A percentile compares a stretch with the other conserved stretches of the same genome.
Evolutionary conservation across 2,113 vertebrate species (phyloP).

Genomic region (Pardalotus punctatus): DNA sequence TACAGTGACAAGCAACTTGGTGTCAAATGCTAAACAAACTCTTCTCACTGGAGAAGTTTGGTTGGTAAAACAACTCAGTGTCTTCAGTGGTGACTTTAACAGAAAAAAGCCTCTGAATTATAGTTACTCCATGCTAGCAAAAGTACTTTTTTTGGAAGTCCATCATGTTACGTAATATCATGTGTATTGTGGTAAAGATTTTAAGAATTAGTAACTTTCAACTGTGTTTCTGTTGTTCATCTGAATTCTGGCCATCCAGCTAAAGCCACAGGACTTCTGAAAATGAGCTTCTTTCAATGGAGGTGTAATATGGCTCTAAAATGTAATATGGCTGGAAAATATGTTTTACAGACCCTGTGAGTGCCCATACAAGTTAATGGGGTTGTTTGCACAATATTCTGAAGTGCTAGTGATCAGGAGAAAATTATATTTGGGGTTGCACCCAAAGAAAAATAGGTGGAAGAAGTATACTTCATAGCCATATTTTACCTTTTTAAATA

Average conservation of each 20-base stretch:
- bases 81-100: not conserved
- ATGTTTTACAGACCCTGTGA: not conserved
- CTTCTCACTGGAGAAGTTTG: not conserved
- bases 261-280: not conserved
- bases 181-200: not conserved
- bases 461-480: not conserved
- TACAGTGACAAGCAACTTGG: not conserved
- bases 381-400: not conserved
- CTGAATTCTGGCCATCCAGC: not conserved
- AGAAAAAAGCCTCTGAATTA: not conserved
- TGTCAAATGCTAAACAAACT: not conserved
- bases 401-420: not conserved
- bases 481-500: not conserved
- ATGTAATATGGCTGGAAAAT: not conserved
- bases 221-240: not conserved
- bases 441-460: not conserved
- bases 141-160: not conserved
- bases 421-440: not conserved
- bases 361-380: not conserved
- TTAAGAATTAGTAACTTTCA: not conserved
- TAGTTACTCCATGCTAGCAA: not conserved
- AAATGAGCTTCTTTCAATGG: not conserved
- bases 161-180: not conserved
- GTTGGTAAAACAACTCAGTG: not conserved
- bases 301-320: not conserved